Percentiles rank a stretch among this genome's conserved stretches.
Evolutionary conservation across 1,140 invertebrate genomes (phyloP).

Genomic region (Medauroidea extradentata): DNA sequence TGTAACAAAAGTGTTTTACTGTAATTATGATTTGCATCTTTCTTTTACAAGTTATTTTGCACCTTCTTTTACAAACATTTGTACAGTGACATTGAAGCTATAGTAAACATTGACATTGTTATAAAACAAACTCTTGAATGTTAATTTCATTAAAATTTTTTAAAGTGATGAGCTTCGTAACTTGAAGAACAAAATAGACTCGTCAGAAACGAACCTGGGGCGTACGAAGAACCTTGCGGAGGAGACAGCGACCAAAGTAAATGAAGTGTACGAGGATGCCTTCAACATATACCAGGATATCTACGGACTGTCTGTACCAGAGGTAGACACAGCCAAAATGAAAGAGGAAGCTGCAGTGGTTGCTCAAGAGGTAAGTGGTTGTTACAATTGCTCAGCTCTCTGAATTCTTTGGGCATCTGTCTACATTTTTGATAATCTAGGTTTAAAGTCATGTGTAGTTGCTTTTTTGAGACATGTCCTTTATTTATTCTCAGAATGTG

Average conservation of each 20-base stretch:
- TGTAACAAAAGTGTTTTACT: too few species aligned
- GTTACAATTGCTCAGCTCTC: too few species aligned
- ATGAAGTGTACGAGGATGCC: slow-evolving; percentile 72
- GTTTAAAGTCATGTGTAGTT: too few species aligned
- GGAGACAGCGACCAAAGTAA: slow-evolving; percentile 65
- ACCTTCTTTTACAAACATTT: too few species aligned
- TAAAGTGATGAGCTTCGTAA: slow-evolving; percentile 59
- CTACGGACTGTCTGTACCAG: slow-evolving; percentile 66
- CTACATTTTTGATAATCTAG: too few species aligned
- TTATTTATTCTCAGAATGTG: too few species aligned
- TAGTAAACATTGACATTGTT: too few species aligned
- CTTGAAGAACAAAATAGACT: slow-evolving; percentile 51
- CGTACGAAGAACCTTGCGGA: slow-evolving; percentile 63
- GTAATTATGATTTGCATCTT: slow-evolving; percentile 1
- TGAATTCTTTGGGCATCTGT: too few species aligned
- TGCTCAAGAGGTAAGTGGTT: slow-evolving; percentile 51
- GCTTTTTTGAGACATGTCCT: too few species aligned
- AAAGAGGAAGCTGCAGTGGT: slow-evolving; percentile 59
- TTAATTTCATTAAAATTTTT: slow-evolving; percentile 27
- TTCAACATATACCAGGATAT: slow-evolving; percentile 71
- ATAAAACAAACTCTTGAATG: too few species aligned
- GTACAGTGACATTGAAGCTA: too few species aligned
- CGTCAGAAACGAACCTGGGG: slow-evolving; percentile 60
- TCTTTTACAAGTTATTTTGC: background rate
- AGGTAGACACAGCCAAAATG: slow-evolving; percentile 64